A percentile compares a stretch with the other conserved stretches of the same genome.
Evolutionary conservation across 2,113 vertebrate genomes (phyloP).

Genomic region (Sciurus niger): DNA sequence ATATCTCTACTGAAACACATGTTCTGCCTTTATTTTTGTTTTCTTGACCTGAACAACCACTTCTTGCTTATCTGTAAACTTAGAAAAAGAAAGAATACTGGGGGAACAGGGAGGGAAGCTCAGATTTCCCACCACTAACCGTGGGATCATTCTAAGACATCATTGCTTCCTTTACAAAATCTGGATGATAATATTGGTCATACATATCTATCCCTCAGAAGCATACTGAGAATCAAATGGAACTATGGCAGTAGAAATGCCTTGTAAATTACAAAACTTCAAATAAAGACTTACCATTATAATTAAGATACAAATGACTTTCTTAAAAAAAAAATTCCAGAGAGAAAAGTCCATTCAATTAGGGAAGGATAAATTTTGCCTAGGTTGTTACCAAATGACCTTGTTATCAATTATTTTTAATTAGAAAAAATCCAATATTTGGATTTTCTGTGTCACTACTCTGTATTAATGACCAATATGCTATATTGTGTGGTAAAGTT

Average conservation of each 20-base stretch:
- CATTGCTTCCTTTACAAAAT: not conserved
- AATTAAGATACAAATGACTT: not conserved
- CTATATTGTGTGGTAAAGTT: not conserved
- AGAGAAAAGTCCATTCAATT: not conserved
- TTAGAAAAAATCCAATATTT: slow-evolving; percentile 30
- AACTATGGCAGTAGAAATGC: not conserved
- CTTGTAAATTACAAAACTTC: not conserved
- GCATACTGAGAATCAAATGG: not conserved
- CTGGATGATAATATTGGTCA: not conserved
- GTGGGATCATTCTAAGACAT: not conserved
- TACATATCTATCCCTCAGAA: not conserved
- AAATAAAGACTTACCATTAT: not conserved
- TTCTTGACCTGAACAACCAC: not conserved
- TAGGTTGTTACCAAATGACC: not conserved
- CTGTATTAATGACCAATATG: not conserved
- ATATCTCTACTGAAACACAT: not conserved
- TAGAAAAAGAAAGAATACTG: not conserved
- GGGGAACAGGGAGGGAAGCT: not conserved
- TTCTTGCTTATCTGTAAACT: not conserved
- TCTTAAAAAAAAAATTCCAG: not conserved
- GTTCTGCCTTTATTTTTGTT: not conserved
- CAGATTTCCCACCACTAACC: not conserved
- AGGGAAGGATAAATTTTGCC: not conserved
- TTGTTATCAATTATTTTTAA: not conserved
- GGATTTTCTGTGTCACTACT: not conserved